These are phyloP conservation scores for Chrysolina oricalcia DNA, from an alignment of 2,888 invertebrate species.

Conservation along the genomic window DNA sequence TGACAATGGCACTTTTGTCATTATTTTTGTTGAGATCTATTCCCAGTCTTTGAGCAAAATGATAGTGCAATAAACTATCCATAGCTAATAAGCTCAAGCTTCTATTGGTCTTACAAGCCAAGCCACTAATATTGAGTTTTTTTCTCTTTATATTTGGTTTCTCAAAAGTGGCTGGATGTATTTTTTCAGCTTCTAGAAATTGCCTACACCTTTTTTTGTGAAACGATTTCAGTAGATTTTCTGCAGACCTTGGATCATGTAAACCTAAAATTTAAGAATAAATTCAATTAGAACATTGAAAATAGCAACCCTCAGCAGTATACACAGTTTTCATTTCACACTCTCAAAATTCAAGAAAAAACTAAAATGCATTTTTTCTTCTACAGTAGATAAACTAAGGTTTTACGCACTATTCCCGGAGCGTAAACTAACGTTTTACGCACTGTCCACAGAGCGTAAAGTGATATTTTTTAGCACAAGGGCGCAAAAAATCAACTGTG, in stretches of 20 bases:
- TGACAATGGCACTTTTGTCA: conserved; percentile 80
- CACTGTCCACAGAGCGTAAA: too few species aligned
- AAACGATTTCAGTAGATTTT: conserved; percentile 69
- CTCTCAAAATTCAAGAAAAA: too few species aligned
- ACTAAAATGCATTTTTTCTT: too few species aligned
- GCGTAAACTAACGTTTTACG: too few species aligned
- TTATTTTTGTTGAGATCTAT: conserved; percentile 77
- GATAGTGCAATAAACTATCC: conserved; percentile 81
- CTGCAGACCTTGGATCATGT: conserved; percentile 69
- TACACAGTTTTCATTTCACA: too few species aligned
- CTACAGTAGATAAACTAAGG: too few species aligned
- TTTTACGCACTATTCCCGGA: too few species aligned
- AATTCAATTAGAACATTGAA: too few species aligned
- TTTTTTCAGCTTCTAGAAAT: conserved; percentile 68
- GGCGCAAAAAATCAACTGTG: too few species aligned
- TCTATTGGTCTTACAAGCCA: conserved; percentile 75
- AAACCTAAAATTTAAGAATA: conserved; percentile 32
- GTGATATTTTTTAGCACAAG: too few species aligned
- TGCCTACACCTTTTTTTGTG: conserved; percentile 62
- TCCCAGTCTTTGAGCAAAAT: conserved; percentile 85
- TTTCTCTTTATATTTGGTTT: conserved; percentile 24
- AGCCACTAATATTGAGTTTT: conserved; percentile 64
- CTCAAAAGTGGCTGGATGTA: conserved; percentile 68
- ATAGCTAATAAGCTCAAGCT: conserved; percentile 80
- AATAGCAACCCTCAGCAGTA: too few species aligned